Conservation (phyloP, 2,113 vertebrate species). For the Origma solitaria region DNA sequence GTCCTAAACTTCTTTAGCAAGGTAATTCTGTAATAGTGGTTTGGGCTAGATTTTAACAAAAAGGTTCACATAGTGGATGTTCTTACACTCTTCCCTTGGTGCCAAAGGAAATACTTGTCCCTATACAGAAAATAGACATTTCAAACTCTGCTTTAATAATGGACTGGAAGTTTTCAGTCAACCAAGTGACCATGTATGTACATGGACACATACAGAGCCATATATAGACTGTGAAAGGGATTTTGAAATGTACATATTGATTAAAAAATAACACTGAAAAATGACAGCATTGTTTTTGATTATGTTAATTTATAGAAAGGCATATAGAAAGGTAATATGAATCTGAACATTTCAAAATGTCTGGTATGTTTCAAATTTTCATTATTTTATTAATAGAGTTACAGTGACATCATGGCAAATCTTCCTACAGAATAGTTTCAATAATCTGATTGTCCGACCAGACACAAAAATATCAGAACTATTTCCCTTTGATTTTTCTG, state of each 20-base stretch:
- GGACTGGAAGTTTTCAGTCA: background rate
- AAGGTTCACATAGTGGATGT: background rate
- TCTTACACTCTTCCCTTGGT: background rate
- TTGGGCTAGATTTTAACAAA: background rate
- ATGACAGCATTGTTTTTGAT: background rate
- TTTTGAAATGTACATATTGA: background rate
- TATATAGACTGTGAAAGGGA: background rate
- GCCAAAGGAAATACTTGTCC: background rate
- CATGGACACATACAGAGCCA: background rate
- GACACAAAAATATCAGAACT: background rate
- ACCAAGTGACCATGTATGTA: background rate
- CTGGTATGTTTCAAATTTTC: background rate
- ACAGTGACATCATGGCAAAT: background rate
- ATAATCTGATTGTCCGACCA: background rate
- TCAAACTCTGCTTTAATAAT: background rate
- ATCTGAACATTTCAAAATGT: background rate
- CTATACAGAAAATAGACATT: background rate
- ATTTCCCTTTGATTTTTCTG: background rate
- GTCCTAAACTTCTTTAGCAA: background rate
- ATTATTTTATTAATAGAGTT: background rate
- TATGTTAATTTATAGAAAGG: background rate
- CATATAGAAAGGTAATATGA: background rate
- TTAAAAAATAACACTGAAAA: background rate
- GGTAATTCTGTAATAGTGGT: background rate
- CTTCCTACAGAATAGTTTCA: background rate